Evolutionary conservation across 2,888 invertebrate species (phyloP), one percentile per base, ranked within the genome.

Genomic region (Nesidiocoris tenuis): DNA sequence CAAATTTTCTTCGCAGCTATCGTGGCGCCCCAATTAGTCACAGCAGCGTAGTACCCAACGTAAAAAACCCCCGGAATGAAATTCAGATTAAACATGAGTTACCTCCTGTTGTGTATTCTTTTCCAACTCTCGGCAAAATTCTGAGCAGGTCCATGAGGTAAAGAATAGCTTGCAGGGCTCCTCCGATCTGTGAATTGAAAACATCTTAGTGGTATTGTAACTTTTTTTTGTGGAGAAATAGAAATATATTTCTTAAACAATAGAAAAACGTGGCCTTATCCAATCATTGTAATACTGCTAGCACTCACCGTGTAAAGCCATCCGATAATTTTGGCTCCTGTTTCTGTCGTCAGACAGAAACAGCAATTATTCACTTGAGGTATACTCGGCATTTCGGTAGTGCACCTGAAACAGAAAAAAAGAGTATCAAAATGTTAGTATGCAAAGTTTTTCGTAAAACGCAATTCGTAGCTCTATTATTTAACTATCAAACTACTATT

Each of bases 271-370:
- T n/a, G n/a, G n/a, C n/a, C n/a, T n/a, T n/a, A n/a, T n/a, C n/a
- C n/a, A n/a, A n/a, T n/a, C n/a, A n/a, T n/a, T n/a, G n/a, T n/a
- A n/a, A n/a, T n/a, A n/a, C n/a, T n/a, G n/a, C n/a, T n/a, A n/a
- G n/a, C n/a, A 59, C 70, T 59, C 24, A 70, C 70, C 5, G 70
- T 61, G 12, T 67, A 67, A 16, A 61, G 22, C 75, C 74, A 77
- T 18, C 68, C 77, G 55, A 77, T 77, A 63, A 77, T 70, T 64
- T 74, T 77, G 17, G 74, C 59, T 7, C 77, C 77, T 5, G 75
- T 63, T 59, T 77, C 77, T 21, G 75, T 75, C 12, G 74, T 56
- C 25, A 66, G 70, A 59, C 61, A 77, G 63, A 77, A 75, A 54
- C 77, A 77, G 57, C 74, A 77, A 9, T 64, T 74, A 12, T 67